Conservation (phyloP, 2,797 vertebrate species). For the Pangasius macronema region DNA sequence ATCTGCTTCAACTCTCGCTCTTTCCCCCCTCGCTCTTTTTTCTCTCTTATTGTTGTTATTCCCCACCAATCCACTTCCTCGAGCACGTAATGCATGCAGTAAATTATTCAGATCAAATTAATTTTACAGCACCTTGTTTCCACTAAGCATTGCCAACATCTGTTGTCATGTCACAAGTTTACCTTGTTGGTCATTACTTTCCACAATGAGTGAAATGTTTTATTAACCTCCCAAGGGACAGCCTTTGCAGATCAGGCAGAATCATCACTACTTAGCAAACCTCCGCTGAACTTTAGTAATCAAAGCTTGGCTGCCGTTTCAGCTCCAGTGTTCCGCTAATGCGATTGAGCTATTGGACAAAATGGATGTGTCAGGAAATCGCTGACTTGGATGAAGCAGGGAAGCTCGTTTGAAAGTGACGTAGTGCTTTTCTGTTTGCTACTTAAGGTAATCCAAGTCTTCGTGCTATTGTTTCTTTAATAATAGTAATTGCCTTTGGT, state of each 20-base stretch:
- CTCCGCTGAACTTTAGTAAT: constrained; percentile 80
- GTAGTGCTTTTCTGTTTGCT: constrained; percentile 66
- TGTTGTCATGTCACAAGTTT: constrained; percentile 84
- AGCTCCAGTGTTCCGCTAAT: constrained; percentile 59
- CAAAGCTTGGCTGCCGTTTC: constrained; percentile 73
- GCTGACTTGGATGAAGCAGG: constrained; percentile 69
- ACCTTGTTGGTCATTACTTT: constrained; percentile 85
- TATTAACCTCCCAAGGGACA: constrained; percentile 79
- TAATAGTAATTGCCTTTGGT: constrained; percentile 42
- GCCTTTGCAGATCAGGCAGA: constrained; percentile 76
- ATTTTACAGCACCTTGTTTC: constrained; percentile 83
- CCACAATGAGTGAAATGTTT: constrained; percentile 86
- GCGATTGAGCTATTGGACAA: constrained; percentile 75
- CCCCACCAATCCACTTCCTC: constrained; percentile 78
- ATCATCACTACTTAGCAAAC: constrained; percentile 76
- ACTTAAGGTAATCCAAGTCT: constrained; percentile 64
- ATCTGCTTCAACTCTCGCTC: constrained; percentile 75
- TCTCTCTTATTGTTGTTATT: constrained; percentile 70
- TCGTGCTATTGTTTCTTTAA: constrained; percentile 65
- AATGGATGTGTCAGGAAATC: constrained; percentile 71
- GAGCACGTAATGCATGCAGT: constrained; percentile 83
- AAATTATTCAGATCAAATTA: constrained; percentile 86
- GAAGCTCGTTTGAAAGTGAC: constrained; percentile 64
- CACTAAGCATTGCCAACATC: constrained; percentile 77
- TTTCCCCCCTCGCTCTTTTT: constrained; percentile 23